A percentile compares a stretch with the other conserved stretches of the same genome.
Conservation (phyloP, 2,113 vertebrate species). For the Natator depressus region DNA sequence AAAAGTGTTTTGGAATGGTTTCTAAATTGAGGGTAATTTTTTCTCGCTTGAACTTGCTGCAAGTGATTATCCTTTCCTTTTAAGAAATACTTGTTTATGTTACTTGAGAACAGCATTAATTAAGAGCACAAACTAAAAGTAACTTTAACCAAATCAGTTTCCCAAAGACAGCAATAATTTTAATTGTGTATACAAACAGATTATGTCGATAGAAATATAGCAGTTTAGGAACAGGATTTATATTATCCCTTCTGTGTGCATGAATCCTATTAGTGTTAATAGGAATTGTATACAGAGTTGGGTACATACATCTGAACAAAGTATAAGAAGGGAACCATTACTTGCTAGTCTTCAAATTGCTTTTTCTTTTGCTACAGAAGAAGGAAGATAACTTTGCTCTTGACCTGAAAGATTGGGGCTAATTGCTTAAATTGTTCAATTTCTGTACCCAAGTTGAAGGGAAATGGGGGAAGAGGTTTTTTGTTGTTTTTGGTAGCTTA, state of each 20-base stretch:
- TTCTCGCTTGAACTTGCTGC: not conserved
- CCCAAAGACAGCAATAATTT: not conserved
- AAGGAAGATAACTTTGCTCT: not conserved
- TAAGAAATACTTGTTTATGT: not conserved
- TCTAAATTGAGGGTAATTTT: not conserved
- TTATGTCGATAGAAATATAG: not conserved
- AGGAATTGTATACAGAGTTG: not conserved
- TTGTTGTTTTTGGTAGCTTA: not conserved
- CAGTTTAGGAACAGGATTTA: not conserved
- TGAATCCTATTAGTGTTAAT: not conserved
- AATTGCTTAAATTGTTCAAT: not conserved
- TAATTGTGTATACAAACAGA: not conserved
- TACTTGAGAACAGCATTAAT: not conserved
- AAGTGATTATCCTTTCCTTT: not conserved
- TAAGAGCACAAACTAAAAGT: not conserved
- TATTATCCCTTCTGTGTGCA: not conserved
- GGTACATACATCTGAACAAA: not conserved
- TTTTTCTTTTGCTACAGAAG: not conserved
- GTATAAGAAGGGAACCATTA: not conserved
- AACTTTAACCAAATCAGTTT: not conserved
- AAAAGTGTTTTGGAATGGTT: not conserved
- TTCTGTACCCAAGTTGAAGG: fast-evolving
- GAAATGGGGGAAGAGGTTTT: not conserved
- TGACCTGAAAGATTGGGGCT: not conserved
- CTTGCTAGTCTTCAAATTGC: not conserved